Conservation (phyloP, 92 coral and sea anemone species). For the Palythoa heliodiscus region DNA sequence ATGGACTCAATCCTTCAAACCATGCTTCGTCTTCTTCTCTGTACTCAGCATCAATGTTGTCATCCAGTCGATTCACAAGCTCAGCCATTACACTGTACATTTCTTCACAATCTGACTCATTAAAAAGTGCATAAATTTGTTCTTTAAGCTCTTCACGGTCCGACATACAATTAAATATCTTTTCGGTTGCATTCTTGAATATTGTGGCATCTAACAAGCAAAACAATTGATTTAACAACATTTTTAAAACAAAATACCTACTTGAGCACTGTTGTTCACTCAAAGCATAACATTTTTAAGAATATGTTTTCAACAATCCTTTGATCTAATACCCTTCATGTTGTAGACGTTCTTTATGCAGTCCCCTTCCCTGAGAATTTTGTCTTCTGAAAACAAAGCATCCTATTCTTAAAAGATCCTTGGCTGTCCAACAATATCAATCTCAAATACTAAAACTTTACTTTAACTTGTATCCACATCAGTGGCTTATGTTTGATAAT, state of each 20-base stretch:
- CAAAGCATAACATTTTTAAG: background rate
- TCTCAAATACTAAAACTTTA: too few relatives aligned
- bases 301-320: background rate
- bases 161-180: slow-evolving; percentile 73
- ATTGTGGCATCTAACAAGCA: slow-evolving; percentile 67
- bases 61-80: slow-evolving; percentile 69
- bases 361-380: too few relatives aligned
- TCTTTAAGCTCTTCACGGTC: slow-evolving; percentile 62
- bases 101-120: slow-evolving; percentile 65
- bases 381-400: too few relatives aligned
- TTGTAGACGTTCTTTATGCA: too few relatives aligned
- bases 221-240: background rate
- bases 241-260: background rate
- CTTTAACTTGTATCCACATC: too few relatives aligned
- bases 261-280: background rate
- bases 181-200: slow-evolving; percentile 77
- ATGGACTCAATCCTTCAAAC: slow-evolving; percentile 82
- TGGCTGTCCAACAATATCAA: too few relatives aligned
- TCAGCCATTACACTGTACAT: slow-evolving; percentile 81
- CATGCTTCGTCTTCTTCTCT: slow-evolving; percentile 80
- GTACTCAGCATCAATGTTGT: slow-evolving; percentile 85
- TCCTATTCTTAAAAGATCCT: too few relatives aligned
- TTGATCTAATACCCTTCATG: too few relatives aligned
- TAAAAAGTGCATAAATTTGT: slow-evolving; percentile 64
- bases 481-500: too few relatives aligned